These are phyloP conservation scores for Mimachlamys varia DNA, from an alignment of 2,888 invertebrate species.

Conservation along the genomic window DNA sequence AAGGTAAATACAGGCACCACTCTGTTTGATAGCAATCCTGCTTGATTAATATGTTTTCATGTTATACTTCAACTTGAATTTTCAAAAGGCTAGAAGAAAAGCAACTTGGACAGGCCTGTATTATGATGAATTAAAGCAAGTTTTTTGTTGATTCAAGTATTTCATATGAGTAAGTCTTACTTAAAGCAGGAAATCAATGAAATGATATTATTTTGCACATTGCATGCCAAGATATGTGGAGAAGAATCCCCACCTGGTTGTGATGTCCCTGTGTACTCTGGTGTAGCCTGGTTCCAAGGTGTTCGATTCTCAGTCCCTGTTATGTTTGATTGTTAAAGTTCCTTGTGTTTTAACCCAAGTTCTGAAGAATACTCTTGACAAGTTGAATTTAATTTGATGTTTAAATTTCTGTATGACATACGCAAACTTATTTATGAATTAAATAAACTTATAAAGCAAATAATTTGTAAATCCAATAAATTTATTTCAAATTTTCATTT, in stretches of 20 bases:
- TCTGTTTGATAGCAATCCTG: not conserved
- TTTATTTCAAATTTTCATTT: too few species aligned
- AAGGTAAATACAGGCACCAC: slow-evolving; percentile 52
- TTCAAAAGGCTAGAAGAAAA: slow-evolving; percentile 56
- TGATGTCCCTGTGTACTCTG: not conserved
- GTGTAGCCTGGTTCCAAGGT: not conserved
- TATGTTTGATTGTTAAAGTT: not conserved
- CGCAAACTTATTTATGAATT: too few species aligned
- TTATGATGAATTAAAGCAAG: slow-evolving; percentile 55
- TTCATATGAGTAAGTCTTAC: not conserved
- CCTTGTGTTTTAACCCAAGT: not conserved
- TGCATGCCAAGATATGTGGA: not conserved
- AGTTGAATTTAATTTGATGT: not conserved
- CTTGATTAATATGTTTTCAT: slow-evolving; percentile 42
- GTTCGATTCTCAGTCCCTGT: not conserved
- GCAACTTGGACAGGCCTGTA: slow-evolving; percentile 1
- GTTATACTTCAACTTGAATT: slow-evolving; percentile 9
- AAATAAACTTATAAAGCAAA: too few species aligned
- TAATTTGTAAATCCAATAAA: too few species aligned
- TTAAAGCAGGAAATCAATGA: not conserved
- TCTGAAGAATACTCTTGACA: not conserved
- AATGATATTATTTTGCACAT: not conserved
- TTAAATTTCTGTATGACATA: too few species aligned
- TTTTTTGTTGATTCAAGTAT: slow-evolving; percentile 49
- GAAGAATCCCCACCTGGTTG: not conserved